Evolutionary conservation across 2,888 invertebrate genomes (phyloP).

Genomic region (Hypselothyrea guttata): DNA sequence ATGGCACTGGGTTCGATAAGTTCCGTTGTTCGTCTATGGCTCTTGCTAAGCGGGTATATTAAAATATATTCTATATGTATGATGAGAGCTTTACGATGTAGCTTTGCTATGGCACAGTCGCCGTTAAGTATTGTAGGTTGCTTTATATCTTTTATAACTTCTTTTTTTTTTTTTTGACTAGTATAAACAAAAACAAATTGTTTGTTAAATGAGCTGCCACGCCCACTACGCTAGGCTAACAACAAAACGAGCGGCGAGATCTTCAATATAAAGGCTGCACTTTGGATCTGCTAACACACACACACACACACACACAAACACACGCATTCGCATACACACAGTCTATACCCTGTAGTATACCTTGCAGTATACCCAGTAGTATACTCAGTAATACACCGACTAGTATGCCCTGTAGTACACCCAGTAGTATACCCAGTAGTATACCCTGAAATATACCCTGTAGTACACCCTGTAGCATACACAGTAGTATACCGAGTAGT

Average conservation of each 20-base stretch:
- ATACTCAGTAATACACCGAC: no score
- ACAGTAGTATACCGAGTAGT: no score
- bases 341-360: no score
- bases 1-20: slow-evolving; percentile 53
- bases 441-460: no score
- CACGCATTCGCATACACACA: neutral
- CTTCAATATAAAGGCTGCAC: slow-evolving; percentile 51
- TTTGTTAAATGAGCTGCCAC: slow-evolving; percentile 43
- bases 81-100: slow-evolving; percentile 56
- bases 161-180: slow-evolving; percentile 50
- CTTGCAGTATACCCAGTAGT: no score
- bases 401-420: no score
- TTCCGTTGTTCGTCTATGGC: slow-evolving; percentile 20
- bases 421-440: no score
- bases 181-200: slow-evolving; percentile 49
- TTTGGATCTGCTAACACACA: slow-evolving; percentile 62
- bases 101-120: slow-evolving; percentile 70
- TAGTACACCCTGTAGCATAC: no score
- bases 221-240: slow-evolving; percentile 41
- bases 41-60: slow-evolving; percentile 39
- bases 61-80: slow-evolving; percentile 18
- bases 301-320: slow-evolving; percentile 10
- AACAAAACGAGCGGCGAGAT: slow-evolving; percentile 72
- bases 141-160: slow-evolving; percentile 38
- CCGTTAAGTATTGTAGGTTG: slow-evolving; percentile 68